Evolutionary conservation across 2,797 vertebrate genomes (phyloP).

Genomic region (Limnodromus scolopaceus): DNA sequence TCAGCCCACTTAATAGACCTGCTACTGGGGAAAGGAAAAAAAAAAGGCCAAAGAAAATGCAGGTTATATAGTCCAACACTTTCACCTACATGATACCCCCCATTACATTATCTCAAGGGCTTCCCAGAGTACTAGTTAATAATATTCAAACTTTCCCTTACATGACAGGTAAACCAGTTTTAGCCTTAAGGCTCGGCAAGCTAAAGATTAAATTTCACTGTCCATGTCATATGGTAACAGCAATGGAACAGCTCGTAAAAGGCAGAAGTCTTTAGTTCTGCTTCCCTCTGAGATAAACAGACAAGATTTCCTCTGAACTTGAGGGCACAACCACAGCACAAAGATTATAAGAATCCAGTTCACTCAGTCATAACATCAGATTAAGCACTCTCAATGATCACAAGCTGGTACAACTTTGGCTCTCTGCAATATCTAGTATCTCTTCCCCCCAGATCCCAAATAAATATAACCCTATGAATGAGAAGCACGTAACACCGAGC

Average conservation of each 20-base stretch:
- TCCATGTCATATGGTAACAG: neutral
- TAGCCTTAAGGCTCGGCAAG: neutral
- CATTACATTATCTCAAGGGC: neutral
- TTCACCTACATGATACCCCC: accelerated
- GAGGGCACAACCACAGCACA: neutral
- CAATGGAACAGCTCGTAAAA: neutral
- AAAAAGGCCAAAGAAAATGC: neutral
- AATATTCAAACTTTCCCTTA: neutral
- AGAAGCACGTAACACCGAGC: neutral
- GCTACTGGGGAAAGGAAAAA: neutral
- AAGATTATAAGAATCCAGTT: neutral
- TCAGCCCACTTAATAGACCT: neutral
- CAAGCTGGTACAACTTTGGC: neutral
- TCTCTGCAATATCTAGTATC: neutral
- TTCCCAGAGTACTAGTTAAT: neutral
- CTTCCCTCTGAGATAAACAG: neutral
- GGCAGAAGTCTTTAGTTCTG: neutral
- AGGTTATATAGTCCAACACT: neutral
- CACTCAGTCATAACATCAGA: neutral
- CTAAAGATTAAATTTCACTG: neutral
- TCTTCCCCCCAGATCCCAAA: neutral
- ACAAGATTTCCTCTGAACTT: neutral
- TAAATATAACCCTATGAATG: neutral
- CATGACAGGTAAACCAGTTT: neutral
- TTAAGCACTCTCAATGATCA: neutral